phyloP scores from a whole-genome alignment of 2,797 vertebrate genomes.

The Amazona finschi region DNA sequence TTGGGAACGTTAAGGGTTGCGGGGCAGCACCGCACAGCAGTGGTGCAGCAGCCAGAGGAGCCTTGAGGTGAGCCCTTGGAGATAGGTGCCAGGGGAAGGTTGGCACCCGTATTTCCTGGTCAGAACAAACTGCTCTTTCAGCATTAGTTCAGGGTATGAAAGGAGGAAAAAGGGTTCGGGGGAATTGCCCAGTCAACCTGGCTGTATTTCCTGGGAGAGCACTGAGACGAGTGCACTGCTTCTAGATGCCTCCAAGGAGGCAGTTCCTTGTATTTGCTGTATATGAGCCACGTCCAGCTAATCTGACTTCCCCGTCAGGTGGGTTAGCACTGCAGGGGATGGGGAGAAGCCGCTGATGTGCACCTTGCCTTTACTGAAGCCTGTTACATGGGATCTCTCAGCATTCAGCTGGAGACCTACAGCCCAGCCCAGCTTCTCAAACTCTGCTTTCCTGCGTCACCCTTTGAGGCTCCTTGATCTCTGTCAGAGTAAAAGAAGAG shows the following conservation, averaged over 20 bases:
- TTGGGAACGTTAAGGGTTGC: background rate
- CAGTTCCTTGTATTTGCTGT: background rate
- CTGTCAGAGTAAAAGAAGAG: background rate
- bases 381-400: background rate
- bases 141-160: background rate
- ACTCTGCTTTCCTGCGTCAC: background rate
- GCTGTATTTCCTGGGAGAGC: background rate
- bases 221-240: background rate
- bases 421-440: background rate
- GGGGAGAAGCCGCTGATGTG: background rate
- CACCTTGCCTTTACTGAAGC: background rate
- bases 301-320: background rate
- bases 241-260: background rate
- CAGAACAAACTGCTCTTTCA: background rate
- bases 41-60: background rate
- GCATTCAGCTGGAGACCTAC: background rate
- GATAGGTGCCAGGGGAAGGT: accelerated
- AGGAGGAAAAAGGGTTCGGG: background rate
- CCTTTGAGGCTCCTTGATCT: background rate
- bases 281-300: background rate
- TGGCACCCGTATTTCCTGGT: background rate
- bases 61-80: background rate
- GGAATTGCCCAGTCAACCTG: background rate
- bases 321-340: background rate
- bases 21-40: background rate